These are phyloP conservation scores for Tenthredo distinguenda DNA, from an alignment of 2,888 invertebrate genomes.

Conservation along the genomic window DNA sequence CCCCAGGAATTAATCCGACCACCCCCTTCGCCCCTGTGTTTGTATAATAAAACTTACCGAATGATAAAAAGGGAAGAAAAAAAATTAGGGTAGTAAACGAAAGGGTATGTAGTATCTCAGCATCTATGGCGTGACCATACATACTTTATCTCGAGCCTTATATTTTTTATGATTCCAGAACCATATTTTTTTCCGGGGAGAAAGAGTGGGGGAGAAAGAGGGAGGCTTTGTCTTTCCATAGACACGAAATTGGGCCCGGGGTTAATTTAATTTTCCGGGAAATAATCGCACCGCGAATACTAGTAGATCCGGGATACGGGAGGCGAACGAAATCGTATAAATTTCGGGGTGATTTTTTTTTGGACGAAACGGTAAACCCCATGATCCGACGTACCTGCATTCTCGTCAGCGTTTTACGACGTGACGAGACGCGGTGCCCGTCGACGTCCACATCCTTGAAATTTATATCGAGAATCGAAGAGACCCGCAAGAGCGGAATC, in stretches of 20 bases:
- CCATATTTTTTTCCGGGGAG: conserved; percentile 60
- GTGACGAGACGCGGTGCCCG: neutral
- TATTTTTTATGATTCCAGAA: conserved; percentile 60
- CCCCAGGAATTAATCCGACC: no score
- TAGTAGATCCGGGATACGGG: no score
- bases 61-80: neutral
- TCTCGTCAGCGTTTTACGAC: neutral
- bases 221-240: conserved; percentile 49
- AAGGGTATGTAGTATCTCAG: neutral
- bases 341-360: no score
- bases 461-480: neutral
- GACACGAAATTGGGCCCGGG: neutral
- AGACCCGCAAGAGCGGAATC: neutral
- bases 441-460: neutral
- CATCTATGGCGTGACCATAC: conserved; percentile 61
- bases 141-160: conserved; percentile 60
- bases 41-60: no score
- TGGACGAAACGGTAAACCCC: neutral
- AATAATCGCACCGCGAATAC: neutral
- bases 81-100: neutral
- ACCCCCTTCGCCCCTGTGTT: no score
- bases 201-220: neutral
- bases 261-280: neutral
- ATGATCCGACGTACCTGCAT: neutral
- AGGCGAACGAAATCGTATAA: no score